Conservation (phyloP, 2,797 vertebrate species). For the Poeciliopsis paucimaculata region DNA sequence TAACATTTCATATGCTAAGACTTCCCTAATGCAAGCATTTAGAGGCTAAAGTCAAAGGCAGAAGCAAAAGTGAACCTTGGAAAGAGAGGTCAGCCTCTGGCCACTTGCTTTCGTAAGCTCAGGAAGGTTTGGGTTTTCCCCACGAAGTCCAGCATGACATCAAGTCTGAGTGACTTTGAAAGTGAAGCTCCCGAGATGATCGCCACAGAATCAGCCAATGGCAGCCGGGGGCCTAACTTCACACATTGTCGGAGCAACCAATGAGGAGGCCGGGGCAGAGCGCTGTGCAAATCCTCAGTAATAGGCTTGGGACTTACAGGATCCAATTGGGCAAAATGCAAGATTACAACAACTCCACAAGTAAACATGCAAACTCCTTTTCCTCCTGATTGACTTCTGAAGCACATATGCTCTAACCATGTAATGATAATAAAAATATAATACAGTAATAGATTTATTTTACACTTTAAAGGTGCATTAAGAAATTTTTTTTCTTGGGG, state of each 20-base stretch:
- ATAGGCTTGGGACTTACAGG: slow-evolving; percentile 82
- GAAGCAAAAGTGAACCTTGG: neutral
- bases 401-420: neutral
- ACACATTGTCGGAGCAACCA: slow-evolving; percentile 51
- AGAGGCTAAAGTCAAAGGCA: neutral
- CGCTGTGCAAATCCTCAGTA: slow-evolving; percentile 74
- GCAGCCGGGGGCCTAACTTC: slow-evolving; percentile 15
- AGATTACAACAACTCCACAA: slow-evolving; percentile 69
- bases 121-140: slow-evolving; percentile 35
- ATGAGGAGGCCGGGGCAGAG: slow-evolving; percentile 57
- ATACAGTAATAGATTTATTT: neutral
- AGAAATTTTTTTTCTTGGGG: neutral
- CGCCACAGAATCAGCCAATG: slow-evolving; percentile 59
- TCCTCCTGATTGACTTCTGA: slow-evolving; percentile 37
- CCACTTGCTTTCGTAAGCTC: neutral
- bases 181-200: slow-evolving; percentile 47
- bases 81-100: neutral
- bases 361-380: slow-evolving; percentile 46
- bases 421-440: neutral
- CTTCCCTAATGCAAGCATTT: neutral
- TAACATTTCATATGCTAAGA: neutral
- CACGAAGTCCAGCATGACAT: slow-evolving; percentile 46
- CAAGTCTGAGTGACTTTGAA: slow-evolving; percentile 50
- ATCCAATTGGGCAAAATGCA: slow-evolving; percentile 71
- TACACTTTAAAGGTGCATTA: neutral